Conservation (phyloP, 2,113 vertebrate genomes). For the Clupea harengus region DNA sequence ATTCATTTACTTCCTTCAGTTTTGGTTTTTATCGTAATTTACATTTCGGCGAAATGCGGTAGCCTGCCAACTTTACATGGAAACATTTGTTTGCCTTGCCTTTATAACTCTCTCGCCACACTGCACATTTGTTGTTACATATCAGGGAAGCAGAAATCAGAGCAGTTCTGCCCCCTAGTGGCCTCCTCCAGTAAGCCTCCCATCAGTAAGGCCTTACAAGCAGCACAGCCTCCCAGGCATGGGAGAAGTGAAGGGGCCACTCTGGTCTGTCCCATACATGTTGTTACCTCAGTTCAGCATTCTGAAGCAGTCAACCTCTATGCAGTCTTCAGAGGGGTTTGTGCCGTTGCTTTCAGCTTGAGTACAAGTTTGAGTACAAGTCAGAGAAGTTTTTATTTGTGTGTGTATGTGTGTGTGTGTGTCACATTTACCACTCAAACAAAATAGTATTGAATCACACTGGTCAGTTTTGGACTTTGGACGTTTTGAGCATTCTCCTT, state of each 20-base stretch:
- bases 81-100: neutral
- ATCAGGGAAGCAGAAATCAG: neutral
- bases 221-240: neutral
- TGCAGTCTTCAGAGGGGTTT: slow-evolving; percentile 62
- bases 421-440: neutral
- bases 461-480: slow-evolving; percentile 9
- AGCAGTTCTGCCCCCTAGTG: neutral
- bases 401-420: neutral
- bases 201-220: neutral
- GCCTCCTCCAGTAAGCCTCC: neutral
- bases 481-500: slow-evolving; percentile 1
- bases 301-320: slow-evolving; percentile 64
- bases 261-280: slow-evolving; percentile 27
- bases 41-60: neutral
- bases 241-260: neutral
- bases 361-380: neutral
- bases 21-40: neutral
- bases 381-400: neutral
- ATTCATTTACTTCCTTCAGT: neutral
- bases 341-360: slow-evolving; percentile 28
- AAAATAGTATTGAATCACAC: neutral
- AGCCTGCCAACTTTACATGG: neutral
- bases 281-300: slow-evolving; percentile 62
- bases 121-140: neutral
- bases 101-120: neutral